Conservation (phyloP, 2,888 invertebrate genomes). For the Tolmerus cingulatus region DNA sequence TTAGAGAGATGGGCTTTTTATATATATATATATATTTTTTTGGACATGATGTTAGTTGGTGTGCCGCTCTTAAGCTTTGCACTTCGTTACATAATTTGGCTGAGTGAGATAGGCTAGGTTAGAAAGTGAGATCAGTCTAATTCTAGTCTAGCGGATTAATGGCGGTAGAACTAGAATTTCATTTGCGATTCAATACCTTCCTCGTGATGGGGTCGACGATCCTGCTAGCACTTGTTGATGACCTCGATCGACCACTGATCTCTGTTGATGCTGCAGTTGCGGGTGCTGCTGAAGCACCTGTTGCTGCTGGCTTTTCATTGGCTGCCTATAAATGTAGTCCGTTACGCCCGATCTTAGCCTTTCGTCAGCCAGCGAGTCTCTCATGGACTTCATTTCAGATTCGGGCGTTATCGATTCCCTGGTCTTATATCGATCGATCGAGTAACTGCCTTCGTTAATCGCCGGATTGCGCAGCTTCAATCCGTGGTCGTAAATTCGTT, state of each 20-base stretch:
- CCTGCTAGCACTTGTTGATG: constrained; percentile 40
- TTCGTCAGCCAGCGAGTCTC: constrained; percentile 47
- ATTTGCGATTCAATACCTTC: constrained; percentile 58
- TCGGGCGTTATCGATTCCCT: constrained; percentile 53
- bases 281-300: constrained; percentile 10
- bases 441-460: constrained; percentile 56
- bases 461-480: constrained; percentile 53
- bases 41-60: constrained; percentile 43
- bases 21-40: neutral
- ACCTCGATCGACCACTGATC: constrained; percentile 42
- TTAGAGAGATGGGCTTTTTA: constrained; percentile 33
- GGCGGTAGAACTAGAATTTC: constrained; percentile 42
- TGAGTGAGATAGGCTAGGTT: constrained; percentile 44
- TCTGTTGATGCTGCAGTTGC: constrained; percentile 48
- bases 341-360: constrained; percentile 49
- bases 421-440: constrained; percentile 53
- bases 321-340: constrained; percentile 54
- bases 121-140: constrained; percentile 43
- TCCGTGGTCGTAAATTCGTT: constrained; percentile 58
- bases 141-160: constrained; percentile 43
- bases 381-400: constrained; percentile 51
- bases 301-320: constrained; percentile 42
- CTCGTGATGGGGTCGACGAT: constrained; percentile 50
- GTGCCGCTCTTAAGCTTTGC: constrained; percentile 34
- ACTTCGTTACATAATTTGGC: constrained; percentile 12